phyloP scores from a whole-genome alignment of 2,888 invertebrate species.

The Amphipoea oculea region DNA sequence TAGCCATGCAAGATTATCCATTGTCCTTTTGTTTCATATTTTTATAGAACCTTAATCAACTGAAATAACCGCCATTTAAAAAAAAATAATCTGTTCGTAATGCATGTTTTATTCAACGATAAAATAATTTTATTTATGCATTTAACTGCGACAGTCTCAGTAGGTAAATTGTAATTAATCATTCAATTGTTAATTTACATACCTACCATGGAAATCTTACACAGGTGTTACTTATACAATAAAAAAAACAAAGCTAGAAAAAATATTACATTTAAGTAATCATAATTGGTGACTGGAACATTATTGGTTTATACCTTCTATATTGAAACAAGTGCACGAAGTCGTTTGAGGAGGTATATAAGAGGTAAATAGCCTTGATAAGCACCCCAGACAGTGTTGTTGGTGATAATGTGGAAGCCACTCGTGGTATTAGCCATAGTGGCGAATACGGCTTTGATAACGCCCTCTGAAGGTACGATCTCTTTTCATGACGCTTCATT shows the following conservation, averaged over 20 bases:
- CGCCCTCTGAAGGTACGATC: constrained; percentile 65
- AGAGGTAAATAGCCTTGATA: constrained; percentile 67
- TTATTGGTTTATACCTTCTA: constrained; percentile 45
- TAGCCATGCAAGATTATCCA: too few species aligned
- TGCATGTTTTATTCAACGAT: constrained; percentile 1
- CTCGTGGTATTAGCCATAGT: constrained; percentile 67
- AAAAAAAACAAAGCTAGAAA: constrained; percentile 18
- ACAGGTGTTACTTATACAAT: constrained; percentile 17
- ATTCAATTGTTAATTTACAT: constrained; percentile 13
- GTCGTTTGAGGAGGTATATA: constrained; percentile 71
- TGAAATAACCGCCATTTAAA: neutral
- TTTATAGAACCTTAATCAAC: neutral
- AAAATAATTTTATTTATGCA: constrained; percentile 2
- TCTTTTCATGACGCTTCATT: constrained; percentile 3
- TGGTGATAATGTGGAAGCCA: constrained; percentile 73
- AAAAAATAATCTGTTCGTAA: neutral
- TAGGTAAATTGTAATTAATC: neutral
- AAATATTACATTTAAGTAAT: neutral
- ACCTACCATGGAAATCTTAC: constrained; percentile 6
- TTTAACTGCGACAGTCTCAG: neutral
- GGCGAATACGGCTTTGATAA: constrained; percentile 61
- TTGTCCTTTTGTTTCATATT: too few species aligned
- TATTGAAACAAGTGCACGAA: constrained; percentile 75
- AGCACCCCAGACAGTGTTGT: constrained; percentile 54
- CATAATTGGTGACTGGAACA: constrained; percentile 19